Evolutionary conservation across 2,113 vertebrate genomes (phyloP).

Genomic region (Sorex fumeus): DNA sequence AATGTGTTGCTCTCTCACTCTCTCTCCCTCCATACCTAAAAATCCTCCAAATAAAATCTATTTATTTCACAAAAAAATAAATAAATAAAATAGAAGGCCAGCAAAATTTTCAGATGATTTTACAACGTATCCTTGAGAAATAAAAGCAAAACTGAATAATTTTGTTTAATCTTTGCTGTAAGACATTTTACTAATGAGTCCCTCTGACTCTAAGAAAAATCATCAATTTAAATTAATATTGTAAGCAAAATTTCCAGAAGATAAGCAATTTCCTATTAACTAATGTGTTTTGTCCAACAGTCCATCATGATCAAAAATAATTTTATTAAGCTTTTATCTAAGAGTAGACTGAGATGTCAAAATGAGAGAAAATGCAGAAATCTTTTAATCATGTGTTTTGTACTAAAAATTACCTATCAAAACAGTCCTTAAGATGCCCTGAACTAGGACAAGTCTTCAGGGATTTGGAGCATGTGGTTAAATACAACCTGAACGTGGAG

Average conservation of each 20-base stretch:
- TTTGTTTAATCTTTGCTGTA: constrained; percentile 50
- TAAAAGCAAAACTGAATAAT: background rate
- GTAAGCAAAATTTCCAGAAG: constrained; percentile 16
- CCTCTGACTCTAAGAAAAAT: background rate
- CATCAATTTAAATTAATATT: constrained; percentile 28
- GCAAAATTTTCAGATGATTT: constrained; percentile 28
- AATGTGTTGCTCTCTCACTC: too few species aligned
- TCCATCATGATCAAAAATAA: constrained; percentile 32
- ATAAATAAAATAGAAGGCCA: constrained; percentile 18
- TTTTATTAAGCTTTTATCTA: constrained; percentile 27
- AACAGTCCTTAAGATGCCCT: background rate
- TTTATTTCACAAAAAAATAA: too few species aligned
- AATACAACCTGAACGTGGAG: background rate
- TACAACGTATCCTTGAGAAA: background rate
- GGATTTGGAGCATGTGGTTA: background rate
- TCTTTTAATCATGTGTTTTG: background rate
- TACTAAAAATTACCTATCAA: background rate
- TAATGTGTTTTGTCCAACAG: background rate
- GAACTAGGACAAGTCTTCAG: background rate
- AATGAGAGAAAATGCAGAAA: background rate
- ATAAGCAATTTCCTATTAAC: background rate
- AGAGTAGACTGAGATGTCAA: background rate
- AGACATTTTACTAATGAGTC: background rate
- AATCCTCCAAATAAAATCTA: too few species aligned
- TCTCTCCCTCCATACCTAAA: too few species aligned